These are phyloP conservation scores for Onychomys torridus DNA, from an alignment of 2,797 vertebrate genomes.

Conservation along the genomic window DNA sequence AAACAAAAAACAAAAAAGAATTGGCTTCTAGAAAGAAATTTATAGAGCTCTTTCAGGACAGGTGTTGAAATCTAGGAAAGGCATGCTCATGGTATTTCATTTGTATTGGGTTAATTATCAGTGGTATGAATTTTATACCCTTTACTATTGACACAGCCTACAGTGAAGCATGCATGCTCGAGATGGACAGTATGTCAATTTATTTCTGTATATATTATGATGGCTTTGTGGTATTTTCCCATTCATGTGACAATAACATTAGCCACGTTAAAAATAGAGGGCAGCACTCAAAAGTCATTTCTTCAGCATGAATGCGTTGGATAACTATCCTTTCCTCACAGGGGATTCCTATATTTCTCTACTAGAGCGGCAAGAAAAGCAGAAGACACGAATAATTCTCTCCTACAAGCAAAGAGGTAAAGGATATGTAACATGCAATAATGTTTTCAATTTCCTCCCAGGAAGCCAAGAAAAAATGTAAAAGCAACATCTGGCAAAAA, in stretches of 20 bases:
- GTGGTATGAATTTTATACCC: neutral
- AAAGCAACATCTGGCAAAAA: constrained; percentile 21
- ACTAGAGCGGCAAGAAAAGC: neutral
- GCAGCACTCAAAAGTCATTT: neutral
- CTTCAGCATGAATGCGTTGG: neutral
- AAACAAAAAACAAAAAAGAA: too few relatives aligned
- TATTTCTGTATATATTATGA: neutral
- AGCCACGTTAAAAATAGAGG: neutral
- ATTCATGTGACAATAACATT: neutral
- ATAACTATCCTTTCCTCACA: neutral
- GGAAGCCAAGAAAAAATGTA: neutral
- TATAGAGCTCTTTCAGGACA: constrained; percentile 1
- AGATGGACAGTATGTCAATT: neutral
- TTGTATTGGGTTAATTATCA: constrained; percentile 45
- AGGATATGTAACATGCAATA: neutral
- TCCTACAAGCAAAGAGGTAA: neutral
- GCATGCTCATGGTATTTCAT: neutral
- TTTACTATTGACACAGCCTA: neutral
- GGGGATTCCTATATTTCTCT: neutral
- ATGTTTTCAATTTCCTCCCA: constrained; percentile 6
- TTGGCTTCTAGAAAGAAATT: constrained; percentile 20
- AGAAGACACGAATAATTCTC: constrained; percentile 14
- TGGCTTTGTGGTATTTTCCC: neutral
- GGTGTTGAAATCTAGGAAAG: neutral
- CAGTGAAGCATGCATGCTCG: neutral